Evolutionary conservation across 2,797 vertebrate genomes (phyloP), one percentile per base, ranked within the genome.

Genomic region (Darevskia mixta): DNA sequence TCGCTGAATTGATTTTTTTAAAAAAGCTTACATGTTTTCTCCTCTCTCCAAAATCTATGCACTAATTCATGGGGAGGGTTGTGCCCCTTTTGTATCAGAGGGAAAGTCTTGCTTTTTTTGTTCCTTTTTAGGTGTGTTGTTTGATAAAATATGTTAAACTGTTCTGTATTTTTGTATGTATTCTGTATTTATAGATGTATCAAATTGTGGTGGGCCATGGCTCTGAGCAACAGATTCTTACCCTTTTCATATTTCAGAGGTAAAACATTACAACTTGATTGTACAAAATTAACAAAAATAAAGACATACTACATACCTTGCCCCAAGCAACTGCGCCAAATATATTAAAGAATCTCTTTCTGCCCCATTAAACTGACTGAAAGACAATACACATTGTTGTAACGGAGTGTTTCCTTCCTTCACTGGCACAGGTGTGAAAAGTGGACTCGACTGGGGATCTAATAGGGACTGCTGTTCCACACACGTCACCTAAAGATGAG

Each of bases 281-380:
- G 5, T 9, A 43, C 35, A 79, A 10, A 86, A 87, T 27, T 79
- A 69, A 86, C n/a, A 73, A 13, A 79, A 90, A 82, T 0, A 0
- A 4, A 11, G 15, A 85, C 35, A 73, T 64, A 49, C 72, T 6
- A 90, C 94, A 29, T 97, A 99, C 99, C 97, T 98, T 80, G 98
- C 98, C 96, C 98, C 99, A 9, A 99, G 97, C 87, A 97, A 95
- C 88, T 97, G 98, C 86, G 98, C 98, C 89, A 99, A 96, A 86
- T 98, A 98, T 89, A 98, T 96, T 94, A 99, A 94, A 3, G 98
- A 98, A 86, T 99, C 98, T 92, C 98, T 97, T 96, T 99, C 98
- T 32, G 97, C 97, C 90, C 99, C 99, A 1, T 93, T 98, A 96
- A 98, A 99, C 94, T 99, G 98, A 91, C 99, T 99, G 93, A 99